Conservation (phyloP, 1,140 invertebrate species). For the Heterodera schachtii region DNA sequence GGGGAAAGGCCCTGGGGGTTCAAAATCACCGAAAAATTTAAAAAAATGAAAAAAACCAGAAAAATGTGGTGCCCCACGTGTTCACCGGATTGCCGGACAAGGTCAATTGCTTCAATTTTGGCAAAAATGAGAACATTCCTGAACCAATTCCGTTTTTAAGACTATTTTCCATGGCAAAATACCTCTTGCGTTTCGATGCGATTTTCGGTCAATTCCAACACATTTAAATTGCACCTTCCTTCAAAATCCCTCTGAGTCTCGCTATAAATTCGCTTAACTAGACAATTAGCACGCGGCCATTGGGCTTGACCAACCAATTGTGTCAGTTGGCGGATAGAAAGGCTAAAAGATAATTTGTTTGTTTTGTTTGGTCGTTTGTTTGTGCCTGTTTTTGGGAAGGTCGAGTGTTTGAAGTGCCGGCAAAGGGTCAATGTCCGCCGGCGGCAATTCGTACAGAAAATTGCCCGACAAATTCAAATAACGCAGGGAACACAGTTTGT, state of each 20-base stretch:
- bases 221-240: constrained; percentile 32
- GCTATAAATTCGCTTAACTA: too few relatives aligned
- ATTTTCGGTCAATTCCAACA: constrained; percentile 41
- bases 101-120: constrained; percentile 39
- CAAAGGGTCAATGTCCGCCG: constrained; percentile 1
- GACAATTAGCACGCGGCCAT: too few relatives aligned
- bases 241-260: constrained; percentile 34
- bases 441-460: constrained; percentile 14
- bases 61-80: constrained; percentile 51
- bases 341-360: too few relatives aligned
- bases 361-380: too few relatives aligned
- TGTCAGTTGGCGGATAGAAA: too few relatives aligned
- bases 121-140: constrained; percentile 33
- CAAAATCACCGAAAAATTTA: neutral
- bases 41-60: constrained; percentile 21
- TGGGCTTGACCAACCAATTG: too few relatives aligned
- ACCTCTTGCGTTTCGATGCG: constrained; percentile 49
- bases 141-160: neutral
- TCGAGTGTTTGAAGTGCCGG: constrained; percentile 13
- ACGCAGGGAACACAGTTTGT: neutral
- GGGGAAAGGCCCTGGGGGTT: constrained; percentile 40
- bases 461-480: constrained; percentile 21
- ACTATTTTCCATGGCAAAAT: neutral
- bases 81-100: constrained; percentile 47
- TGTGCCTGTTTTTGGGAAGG: constrained; percentile 12